Evolutionary conservation across 1,140 invertebrate species (phyloP).

Genomic region (Bombus impatiens): DNA sequence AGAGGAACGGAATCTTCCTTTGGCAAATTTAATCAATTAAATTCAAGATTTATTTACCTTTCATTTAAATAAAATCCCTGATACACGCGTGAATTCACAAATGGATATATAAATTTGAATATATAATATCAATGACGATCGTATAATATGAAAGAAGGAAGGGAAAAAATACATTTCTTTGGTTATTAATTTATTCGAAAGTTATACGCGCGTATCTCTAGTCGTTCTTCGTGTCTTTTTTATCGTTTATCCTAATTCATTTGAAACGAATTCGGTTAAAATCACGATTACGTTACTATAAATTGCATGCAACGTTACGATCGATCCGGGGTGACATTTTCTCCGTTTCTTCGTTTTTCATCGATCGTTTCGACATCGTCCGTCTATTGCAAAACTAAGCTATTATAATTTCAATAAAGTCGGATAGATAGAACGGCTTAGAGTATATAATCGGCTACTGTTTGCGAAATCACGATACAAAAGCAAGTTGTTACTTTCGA

Average conservation of each 20-base stretch:
- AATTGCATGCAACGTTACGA: no score
- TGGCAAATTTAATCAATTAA: not conserved
- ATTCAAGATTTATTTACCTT: not conserved
- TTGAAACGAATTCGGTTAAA: no score
- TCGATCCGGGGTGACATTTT: no score
- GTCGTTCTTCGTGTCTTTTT: no score
- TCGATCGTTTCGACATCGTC: no score
- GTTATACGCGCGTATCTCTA: not conserved
- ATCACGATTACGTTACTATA: no score
- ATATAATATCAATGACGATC: not conserved
- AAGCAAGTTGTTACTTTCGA: not conserved
- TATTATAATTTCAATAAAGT: not conserved
- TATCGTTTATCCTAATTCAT: not conserved
- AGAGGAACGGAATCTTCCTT: not conserved
- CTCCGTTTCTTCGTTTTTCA: no score
- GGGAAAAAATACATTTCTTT: not conserved
- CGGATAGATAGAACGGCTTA: not conserved
- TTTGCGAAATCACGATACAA: no score
- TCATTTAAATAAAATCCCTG: not conserved
- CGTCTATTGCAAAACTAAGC: not conserved
- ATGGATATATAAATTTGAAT: not conserved
- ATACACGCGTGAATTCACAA: not conserved
- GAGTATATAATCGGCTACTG: not conserved
- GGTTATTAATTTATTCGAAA: not conserved
- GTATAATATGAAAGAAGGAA: not conserved